These are phyloP conservation scores for Camelus bactrianus DNA, from an alignment of 2,113 vertebrate species.

Conservation along the genomic window DNA sequence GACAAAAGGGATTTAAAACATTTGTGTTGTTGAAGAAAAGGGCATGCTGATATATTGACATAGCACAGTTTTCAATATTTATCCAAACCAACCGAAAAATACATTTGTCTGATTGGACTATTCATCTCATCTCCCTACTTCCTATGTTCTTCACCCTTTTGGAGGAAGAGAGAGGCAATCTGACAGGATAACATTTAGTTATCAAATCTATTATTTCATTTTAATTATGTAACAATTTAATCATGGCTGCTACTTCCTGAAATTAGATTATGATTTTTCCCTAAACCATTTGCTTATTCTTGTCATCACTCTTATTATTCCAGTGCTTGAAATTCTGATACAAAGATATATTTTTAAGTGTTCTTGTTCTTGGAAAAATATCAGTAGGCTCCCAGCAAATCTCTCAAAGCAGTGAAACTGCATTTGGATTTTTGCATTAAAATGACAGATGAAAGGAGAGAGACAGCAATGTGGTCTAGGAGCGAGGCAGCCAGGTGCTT, in stretches of 20 bases:
- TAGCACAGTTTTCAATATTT: not conserved
- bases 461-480: slow-evolving; percentile 16
- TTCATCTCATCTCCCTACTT: not conserved
- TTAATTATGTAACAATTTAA: slow-evolving; percentile 1
- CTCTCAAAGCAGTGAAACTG: slow-evolving; percentile 62
- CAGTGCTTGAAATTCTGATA: slow-evolving; percentile 73
- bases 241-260: not conserved
- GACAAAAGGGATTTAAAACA: slow-evolving; percentile 76
- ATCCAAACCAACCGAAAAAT: not conserved
- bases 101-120: slow-evolving; percentile 9
- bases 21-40: slow-evolving; percentile 72
- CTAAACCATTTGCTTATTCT: slow-evolving; percentile 54
- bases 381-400: slow-evolving; percentile 64
- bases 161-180: not conserved
- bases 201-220: slow-evolving; percentile 29
- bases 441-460: slow-evolving; percentile 80
- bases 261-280: slow-evolving; percentile 48
- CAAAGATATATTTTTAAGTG: slow-evolving; percentile 73
- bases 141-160: not conserved
- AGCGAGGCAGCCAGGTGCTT: slow-evolving; percentile 72
- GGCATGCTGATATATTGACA: not conserved
- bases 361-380: slow-evolving; percentile 71
- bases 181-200: not conserved
- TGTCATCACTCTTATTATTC: slow-evolving; percentile 56
- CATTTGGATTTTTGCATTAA: slow-evolving; percentile 78